Conservation (phyloP, 2,888 invertebrate species). For the Pollenia griseotomentosa region DNA sequence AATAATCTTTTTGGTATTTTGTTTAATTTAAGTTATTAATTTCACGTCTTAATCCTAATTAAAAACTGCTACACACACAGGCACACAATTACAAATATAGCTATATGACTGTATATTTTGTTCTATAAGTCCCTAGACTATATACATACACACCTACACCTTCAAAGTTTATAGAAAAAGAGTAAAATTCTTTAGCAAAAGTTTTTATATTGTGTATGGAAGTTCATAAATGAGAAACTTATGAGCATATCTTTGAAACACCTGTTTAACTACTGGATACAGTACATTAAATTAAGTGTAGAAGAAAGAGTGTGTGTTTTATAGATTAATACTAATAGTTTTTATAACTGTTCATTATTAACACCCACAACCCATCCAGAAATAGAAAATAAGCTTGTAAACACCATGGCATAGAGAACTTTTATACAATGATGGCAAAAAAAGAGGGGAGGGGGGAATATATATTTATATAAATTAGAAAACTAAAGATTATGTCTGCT, state of each 20-base stretch:
- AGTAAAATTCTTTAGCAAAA: constrained; percentile 54
- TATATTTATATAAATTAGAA: constrained; percentile 6
- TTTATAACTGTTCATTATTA: constrained; percentile 54
- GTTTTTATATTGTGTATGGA: constrained; percentile 37
- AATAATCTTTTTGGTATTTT: constrained; percentile 47
- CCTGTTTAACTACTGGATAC: constrained; percentile 59
- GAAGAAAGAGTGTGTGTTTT: neutral
- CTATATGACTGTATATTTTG: neutral
- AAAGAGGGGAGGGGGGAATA: neutral
- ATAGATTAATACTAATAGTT: constrained; percentile 28
- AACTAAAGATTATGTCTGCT: constrained; percentile 63
- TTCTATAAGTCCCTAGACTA: constrained; percentile 38
- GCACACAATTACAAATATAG: neutral
- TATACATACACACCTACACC: neutral
- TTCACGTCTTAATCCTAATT: constrained; percentile 67
- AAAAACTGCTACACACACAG: constrained; percentile 49
- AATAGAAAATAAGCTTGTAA: constrained; percentile 15
- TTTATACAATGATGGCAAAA: constrained; percentile 24
- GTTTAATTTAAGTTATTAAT: constrained; percentile 63
- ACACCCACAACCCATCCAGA: constrained; percentile 38
- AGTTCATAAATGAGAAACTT: constrained; percentile 63
- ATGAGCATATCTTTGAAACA: constrained; percentile 59
- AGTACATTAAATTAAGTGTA: constrained; percentile 17
- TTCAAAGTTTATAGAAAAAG: neutral
- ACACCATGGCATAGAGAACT: neutral